Conservation (phyloP, 53 echinoderm and acorn worm species). For the Echinometra lucunter region DNA sequence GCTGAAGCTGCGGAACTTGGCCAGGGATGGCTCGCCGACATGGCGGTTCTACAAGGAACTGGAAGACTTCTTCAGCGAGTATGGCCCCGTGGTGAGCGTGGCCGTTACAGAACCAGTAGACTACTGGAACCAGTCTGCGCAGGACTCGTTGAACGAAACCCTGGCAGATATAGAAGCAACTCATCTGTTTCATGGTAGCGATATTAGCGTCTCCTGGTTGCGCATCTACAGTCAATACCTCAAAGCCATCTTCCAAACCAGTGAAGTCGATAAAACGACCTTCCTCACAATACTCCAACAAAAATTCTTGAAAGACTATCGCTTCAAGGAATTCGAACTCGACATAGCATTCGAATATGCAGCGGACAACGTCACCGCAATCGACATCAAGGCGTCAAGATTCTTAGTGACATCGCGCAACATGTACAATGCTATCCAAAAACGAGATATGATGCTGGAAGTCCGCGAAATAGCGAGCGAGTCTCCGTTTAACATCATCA, state of each 20-base stretch:
- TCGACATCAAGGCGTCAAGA: slow-evolving; percentile 80
- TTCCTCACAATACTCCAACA: slow-evolving; percentile 66
- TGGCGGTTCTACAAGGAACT: slow-evolving; percentile 84
- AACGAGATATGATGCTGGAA: slow-evolving; percentile 86
- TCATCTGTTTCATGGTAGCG: slow-evolving; percentile 71
- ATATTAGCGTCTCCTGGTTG: slow-evolving; percentile 87
- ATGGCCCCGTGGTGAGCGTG: slow-evolving; percentile 87
- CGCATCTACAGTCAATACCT: slow-evolving; percentile 71
- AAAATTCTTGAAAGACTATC: slow-evolving; percentile 62
- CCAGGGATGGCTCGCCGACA: slow-evolving; percentile 88
- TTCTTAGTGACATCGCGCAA: slow-evolving; percentile 80
- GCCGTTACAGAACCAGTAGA: slow-evolving; percentile 78
- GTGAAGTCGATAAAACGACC: slow-evolving; percentile 59
- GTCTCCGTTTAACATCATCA: slow-evolving; percentile 66
- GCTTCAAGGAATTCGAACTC: slow-evolving; percentile 67
- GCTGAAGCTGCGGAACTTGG: slow-evolving; percentile 86
- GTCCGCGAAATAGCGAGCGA: slow-evolving; percentile 71
- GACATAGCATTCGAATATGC: slow-evolving; percentile 72
- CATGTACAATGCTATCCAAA: slow-evolving; percentile 72
- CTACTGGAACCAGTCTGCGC: slow-evolving; percentile 82
- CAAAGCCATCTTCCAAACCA: slow-evolving; percentile 60
- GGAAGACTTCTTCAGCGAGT: slow-evolving; percentile 83
- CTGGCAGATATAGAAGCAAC: slow-evolving; percentile 75
- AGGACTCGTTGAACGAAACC: slow-evolving; percentile 76
- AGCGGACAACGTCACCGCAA: slow-evolving; percentile 43